Percentiles rank a stretch among this genome's conserved stretches.
phyloP scores from a whole-genome alignment of 2,113 vertebrate genomes.

The Cheilinus undulatus region DNA sequence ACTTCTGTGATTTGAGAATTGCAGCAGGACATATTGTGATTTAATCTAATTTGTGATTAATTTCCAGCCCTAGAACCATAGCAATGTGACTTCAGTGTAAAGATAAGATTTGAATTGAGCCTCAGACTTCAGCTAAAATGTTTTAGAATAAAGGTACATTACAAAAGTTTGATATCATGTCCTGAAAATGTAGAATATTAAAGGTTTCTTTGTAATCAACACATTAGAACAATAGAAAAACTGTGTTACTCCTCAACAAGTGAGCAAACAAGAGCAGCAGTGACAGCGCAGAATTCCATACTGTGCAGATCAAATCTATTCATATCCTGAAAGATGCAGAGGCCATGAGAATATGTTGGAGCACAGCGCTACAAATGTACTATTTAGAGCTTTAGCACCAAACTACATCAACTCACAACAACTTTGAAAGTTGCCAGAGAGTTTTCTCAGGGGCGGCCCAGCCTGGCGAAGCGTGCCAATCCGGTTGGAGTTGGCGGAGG shows the following conservation, averaged over 20 bases:
- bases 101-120: no score
- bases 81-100: no score
- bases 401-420: constrained; percentile 61
- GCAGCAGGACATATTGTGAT: no score
- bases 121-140: no score
- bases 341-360: constrained; percentile 66
- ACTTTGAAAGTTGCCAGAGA: constrained; percentile 79
- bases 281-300: constrained; percentile 26
- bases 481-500: constrained; percentile 72
- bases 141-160: no score
- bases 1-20: no score
- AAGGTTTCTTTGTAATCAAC: no score
- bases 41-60: no score
- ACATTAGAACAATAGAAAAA: neutral
- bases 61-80: no score
- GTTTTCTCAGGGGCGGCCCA: constrained; percentile 74
- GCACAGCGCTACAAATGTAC: constrained; percentile 66
- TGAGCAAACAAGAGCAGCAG: constrained; percentile 5
- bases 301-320: constrained; percentile 42
- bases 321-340: constrained; percentile 38
- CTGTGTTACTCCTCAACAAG: constrained; percentile 32
- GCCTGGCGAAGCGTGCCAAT: constrained; percentile 62
- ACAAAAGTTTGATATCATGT: no score
- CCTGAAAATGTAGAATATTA: no score
- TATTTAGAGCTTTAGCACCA: constrained; percentile 67